phyloP scores from a whole-genome alignment of 2,113 vertebrate genomes.

The Circaetus cinerascens region DNA sequence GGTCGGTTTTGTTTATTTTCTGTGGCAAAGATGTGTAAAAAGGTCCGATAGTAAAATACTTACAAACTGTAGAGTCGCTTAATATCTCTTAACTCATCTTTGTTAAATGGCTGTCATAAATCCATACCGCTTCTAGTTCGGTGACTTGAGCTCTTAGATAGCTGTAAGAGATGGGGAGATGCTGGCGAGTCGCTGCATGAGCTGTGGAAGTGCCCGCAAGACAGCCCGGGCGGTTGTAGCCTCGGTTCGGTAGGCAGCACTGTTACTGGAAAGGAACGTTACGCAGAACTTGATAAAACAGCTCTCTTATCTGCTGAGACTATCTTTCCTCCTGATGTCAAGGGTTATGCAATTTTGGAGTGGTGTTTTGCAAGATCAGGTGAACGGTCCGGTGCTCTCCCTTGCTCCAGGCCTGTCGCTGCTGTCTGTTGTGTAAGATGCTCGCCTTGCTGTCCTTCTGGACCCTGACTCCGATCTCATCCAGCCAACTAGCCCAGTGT shows the following conservation, averaged over 20 bases:
- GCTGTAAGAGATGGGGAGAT: background rate
- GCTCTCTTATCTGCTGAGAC: background rate
- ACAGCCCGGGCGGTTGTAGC: accelerated
- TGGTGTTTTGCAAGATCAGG: background rate
- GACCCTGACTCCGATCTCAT: background rate
- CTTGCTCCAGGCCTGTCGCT: background rate
- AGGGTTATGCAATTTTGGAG: background rate
- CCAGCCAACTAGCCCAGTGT: accelerated
- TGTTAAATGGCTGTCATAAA: background rate
- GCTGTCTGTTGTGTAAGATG: background rate
- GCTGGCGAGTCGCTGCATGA: accelerated
- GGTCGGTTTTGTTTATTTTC: background rate
- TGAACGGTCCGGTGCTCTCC: background rate
- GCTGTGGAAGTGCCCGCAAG: background rate
- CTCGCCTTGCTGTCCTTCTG: background rate
- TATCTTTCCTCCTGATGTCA: background rate
- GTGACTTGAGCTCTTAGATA: background rate
- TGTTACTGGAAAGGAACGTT: background rate
- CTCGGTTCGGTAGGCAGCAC: background rate
- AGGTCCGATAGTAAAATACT: background rate
- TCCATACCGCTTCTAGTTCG: background rate
- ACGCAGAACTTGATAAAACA: background rate
- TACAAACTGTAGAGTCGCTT: background rate
- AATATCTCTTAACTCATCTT: background rate
- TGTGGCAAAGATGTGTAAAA: background rate